A percentile compares a stretch with the other conserved stretches of the same genome.
These are phyloP conservation scores for Panzeria rudis DNA, from an alignment of 2,888 invertebrate genomes.

Conservation along the genomic window DNA sequence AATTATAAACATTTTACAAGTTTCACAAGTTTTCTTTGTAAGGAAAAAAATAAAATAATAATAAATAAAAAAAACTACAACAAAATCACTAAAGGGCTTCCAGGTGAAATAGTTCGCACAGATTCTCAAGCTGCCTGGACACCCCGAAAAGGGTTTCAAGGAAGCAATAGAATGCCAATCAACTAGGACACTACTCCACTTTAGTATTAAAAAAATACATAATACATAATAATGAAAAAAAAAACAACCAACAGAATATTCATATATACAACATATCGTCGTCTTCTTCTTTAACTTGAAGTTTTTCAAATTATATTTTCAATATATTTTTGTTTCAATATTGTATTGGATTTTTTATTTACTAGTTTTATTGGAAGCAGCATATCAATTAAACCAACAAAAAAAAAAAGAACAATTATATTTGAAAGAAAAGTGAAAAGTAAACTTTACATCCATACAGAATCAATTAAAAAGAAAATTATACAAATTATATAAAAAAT, in stretches of 20 bases:
- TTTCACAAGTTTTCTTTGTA: conserved; percentile 31
- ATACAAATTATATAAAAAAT: conserved; percentile 33
- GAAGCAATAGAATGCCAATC: conserved; percentile 13
- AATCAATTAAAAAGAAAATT: conserved; percentile 60
- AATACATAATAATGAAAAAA: conserved; percentile 67
- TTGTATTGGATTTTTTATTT: conserved; percentile 18
- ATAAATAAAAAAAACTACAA: conserved; percentile 77
- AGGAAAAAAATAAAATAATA: conserved; percentile 36
- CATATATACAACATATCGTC: conserved; percentile 70
- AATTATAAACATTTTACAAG: not conserved
- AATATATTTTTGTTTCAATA: not conserved
- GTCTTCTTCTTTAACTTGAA: conserved; percentile 40
- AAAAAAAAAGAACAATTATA: conserved; percentile 72
- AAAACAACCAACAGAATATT: conserved; percentile 70
- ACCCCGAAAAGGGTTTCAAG: not conserved
- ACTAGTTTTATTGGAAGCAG: conserved; percentile 82
- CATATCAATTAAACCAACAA: conserved; percentile 82
- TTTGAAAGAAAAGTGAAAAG: conserved; percentile 28
- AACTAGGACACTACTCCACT: conserved; percentile 75
- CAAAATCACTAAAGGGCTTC: conserved; percentile 83
- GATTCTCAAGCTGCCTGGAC: conserved; percentile 42
- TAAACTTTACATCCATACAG: conserved; percentile 61
- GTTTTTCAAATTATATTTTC: not conserved
- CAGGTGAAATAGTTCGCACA: conserved; percentile 76
- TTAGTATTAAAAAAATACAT: conserved; percentile 63